These are phyloP conservation scores for Chalcis sispes DNA, from an alignment of 2,888 invertebrate genomes.

Conservation along the genomic window DNA sequence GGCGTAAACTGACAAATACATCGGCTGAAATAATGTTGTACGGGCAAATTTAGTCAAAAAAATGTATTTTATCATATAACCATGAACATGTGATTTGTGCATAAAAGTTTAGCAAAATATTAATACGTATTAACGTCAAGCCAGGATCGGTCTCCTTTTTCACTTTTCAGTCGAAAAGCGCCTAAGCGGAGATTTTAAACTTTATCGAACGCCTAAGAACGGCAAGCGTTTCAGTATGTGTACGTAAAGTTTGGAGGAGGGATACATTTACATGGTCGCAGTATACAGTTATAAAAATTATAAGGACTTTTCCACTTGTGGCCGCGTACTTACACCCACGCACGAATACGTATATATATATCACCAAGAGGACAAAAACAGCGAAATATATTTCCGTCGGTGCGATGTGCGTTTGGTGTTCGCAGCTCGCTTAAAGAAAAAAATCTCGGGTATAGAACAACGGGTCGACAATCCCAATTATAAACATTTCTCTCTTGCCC, in stretches of 20 bases:
- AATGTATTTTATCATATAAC: too few species aligned
- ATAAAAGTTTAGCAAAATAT: constrained; percentile 28
- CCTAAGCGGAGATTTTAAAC: constrained; percentile 31
- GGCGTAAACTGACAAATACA: too few species aligned
- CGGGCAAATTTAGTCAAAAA: too few species aligned
- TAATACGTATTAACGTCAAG: constrained; percentile 19
- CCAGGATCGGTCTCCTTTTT: constrained; percentile 24
- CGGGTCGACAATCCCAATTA: constrained; percentile 73
- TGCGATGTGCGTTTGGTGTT: not conserved
- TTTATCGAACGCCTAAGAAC: constrained; percentile 11
- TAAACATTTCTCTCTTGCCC: constrained; percentile 73
- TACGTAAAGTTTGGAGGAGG: not conserved
- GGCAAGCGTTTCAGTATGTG: constrained; percentile 22
- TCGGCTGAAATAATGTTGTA: too few species aligned
- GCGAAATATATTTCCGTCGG: constrained; percentile 23
- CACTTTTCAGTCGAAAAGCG: constrained; percentile 16
- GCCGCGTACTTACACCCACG: too few species aligned
- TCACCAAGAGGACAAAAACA: constrained; percentile 16
- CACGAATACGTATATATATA: too few species aligned
- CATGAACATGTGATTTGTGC: too few species aligned
- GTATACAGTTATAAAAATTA: constrained; percentile 20
- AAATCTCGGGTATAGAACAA: constrained; percentile 47
- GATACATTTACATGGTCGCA: constrained; percentile 9
- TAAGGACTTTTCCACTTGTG: constrained; percentile 24
- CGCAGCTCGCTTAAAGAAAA: not conserved